A percentile compares a stretch with the other conserved stretches of the same genome.
These are phyloP conservation scores for Nephrotoma flavescens DNA, from an alignment of 2,888 invertebrate genomes.

Conservation along the genomic window DNA sequence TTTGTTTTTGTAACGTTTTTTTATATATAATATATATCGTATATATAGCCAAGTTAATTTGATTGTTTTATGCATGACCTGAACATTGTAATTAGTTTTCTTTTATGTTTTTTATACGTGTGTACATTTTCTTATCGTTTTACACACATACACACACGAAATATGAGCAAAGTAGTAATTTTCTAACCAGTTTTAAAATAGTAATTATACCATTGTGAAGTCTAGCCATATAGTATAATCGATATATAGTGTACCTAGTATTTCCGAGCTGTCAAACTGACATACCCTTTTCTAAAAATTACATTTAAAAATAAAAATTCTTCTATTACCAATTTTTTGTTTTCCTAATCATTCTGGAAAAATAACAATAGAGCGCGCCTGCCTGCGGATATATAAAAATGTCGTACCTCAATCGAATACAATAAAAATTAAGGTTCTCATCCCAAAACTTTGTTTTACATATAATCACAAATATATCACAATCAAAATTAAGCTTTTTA, in stretches of 20 bases:
- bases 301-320: background rate
- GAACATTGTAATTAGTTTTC: background rate
- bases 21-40: background rate
- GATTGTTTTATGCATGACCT: background rate
- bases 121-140: background rate
- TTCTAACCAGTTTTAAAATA: background rate
- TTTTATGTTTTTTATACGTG: background rate
- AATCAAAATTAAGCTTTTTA: slow-evolving; percentile 1
- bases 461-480: slow-evolving; percentile 1
- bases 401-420: background rate
- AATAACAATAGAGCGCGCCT: background rate
- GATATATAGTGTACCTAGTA: background rate
- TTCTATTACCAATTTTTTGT: background rate
- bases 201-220: background rate
- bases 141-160: background rate
- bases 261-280: background rate
- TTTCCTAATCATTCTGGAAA: background rate
- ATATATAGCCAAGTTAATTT: background rate
- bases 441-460: background rate
- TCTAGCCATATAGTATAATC: background rate
- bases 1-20: background rate
- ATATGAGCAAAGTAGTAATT: background rate
- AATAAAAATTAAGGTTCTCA: background rate
- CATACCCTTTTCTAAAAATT: background rate
- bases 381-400: background rate